Percentiles rank a stretch among this genome's conserved stretches.
phyloP scores from a whole-genome alignment of 64 coral and sea anemone genomes.

The Actinia tenebrosa region DNA sequence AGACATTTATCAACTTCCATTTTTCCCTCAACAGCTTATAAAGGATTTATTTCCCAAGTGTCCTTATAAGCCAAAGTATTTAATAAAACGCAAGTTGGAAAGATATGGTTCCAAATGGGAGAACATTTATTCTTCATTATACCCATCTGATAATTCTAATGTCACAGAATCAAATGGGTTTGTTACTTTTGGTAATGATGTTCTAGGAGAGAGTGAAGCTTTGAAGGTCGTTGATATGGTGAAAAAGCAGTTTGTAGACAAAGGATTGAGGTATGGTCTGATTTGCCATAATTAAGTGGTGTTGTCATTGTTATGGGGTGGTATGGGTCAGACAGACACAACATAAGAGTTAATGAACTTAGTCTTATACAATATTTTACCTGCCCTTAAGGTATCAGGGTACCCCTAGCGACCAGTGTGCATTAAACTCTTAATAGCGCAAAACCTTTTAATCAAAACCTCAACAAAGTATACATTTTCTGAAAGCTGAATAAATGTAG shows the following conservation, averaged over 20 bases:
- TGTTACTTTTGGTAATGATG: constrained; percentile 22
- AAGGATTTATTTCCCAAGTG: constrained; percentile 2
- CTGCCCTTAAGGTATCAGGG: too few species aligned
- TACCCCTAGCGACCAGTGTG: too few species aligned
- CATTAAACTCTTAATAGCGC: too few species aligned
- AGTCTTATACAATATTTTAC: too few species aligned
- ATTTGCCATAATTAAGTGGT: neutral
- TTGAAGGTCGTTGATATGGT: constrained; percentile 5
- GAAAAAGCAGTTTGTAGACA: neutral
- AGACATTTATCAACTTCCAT: neutral
- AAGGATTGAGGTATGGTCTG: constrained; percentile 13
- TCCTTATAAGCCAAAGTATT: constrained; percentile 16
- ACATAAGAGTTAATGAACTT: too few species aligned
- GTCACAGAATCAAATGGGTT: neutral
- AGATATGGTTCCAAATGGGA: constrained; percentile 14
- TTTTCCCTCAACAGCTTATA: neutral
- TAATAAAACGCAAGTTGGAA: neutral
- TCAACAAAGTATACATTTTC: too few species aligned
- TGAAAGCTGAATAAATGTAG: too few species aligned
- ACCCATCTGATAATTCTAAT: constrained; percentile 16
- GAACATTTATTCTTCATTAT: constrained; percentile 17
- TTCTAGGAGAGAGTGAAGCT: neutral
- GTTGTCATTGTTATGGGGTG: too few species aligned
- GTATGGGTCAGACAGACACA: too few species aligned
- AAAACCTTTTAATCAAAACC: too few species aligned